Base-by-base conservation (phyloP, 1,140 invertebrate genomes). In the Leptinotarsa undecemlineata region DNA sequence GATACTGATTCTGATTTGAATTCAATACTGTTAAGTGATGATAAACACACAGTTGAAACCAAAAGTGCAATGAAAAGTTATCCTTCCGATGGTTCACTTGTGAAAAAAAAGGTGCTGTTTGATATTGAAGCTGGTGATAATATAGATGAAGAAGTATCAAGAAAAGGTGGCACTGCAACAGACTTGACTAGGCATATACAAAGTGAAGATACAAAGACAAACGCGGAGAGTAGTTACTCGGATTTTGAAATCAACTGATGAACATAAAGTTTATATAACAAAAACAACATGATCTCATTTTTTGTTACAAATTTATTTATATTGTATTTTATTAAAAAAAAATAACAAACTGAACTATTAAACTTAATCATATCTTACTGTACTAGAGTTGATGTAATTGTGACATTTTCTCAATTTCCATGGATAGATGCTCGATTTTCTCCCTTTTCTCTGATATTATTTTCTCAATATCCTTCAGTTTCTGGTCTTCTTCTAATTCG, bases 31-130 rank as follows among this genome's bases (percentile, higher is more conserved):
- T 21, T 66, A 6, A 23, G 66, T 1, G 68, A 76, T 21, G 73
- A 79, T 20, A 48, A 76, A 47, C 61, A 42, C 19, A 23, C 77
- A 77, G 72, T 75, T 17, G 67, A 72, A 68, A 72, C 77, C 17
- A 80, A 79, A 74, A 77, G 79, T 23, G 77, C 77, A 17, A 61
- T 80, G 69, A 81, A 83, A 73, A 81, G 57, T 73, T 81, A 72
- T 72, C 76, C 81, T 3, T 76, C 79, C 17, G 68, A 68, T 4
- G 75, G 73, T 67, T 79, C 79, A 57, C 68, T 81, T n/a, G 72
- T 74, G 3, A 84, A 82, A 69, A 84, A 84, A 72, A 82, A 82
- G 69, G 83, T 84, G 11, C 67, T 82, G 8, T 84, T 84, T 72
- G 79, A 83, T 78, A 76, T 84, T 63, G 74, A 81, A 48, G 78